Percentiles rank a stretch among this genome's conserved stretches.
Evolutionary conservation across 2,888 invertebrate genomes (phyloP).

Genomic region (Parochlus steinenii): DNA sequence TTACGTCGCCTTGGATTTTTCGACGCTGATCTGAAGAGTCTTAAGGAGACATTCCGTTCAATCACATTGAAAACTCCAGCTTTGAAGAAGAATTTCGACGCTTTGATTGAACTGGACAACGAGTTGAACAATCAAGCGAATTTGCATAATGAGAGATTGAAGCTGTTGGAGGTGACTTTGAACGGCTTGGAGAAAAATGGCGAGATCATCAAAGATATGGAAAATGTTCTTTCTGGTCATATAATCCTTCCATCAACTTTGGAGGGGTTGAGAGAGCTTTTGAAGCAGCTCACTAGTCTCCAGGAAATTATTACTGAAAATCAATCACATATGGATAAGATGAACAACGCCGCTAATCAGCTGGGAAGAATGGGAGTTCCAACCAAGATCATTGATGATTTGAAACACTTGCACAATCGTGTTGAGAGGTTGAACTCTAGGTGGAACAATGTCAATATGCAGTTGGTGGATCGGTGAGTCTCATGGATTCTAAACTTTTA

Average conservation of each 20-base stretch:
- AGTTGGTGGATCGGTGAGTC: conserved; percentile 62
- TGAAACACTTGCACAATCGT: conserved; percentile 85
- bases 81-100: conserved; percentile 78
- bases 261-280: conserved; percentile 63
- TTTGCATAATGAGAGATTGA: conserved; percentile 39
- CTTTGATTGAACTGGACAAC: conserved; percentile 88
- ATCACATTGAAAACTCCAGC: conserved; percentile 82
- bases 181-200: conserved; percentile 83
- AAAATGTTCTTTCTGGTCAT: conserved; percentile 80
- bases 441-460: conserved; percentile 84
- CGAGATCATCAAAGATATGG: conserved; percentile 79
- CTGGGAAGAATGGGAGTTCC: conserved; percentile 80
- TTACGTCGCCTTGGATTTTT: conserved; percentile 26
- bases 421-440: conserved; percentile 72
- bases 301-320: conserved; percentile 81
- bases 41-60: conserved; percentile 33
- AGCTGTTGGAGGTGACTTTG: conserved; percentile 82
- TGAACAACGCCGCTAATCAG: conserved; percentile 81
- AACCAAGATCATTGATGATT: conserved; percentile 67
- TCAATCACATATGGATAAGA: conserved; percentile 75
- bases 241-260: conserved; percentile 82
- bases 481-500: neutral
- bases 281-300: conserved; percentile 68
- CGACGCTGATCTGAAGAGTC: conserved; percentile 31
- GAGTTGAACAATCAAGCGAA: conserved; percentile 37